These are phyloP conservation scores for Eueremaeus valkanovi DNA, from an alignment of 2,888 invertebrate species.

Conservation along the genomic window DNA sequence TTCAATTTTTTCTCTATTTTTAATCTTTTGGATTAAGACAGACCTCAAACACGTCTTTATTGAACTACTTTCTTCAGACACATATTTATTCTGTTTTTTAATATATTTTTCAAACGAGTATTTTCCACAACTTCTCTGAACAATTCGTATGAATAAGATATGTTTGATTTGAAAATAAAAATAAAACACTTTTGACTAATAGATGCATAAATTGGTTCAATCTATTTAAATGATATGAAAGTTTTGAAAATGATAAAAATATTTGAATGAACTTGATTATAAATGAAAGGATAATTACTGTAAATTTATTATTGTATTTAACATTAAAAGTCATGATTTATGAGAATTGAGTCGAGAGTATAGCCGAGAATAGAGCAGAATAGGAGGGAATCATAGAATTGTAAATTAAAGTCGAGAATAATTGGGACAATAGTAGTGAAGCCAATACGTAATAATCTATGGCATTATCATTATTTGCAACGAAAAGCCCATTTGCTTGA, in stretches of 20 bases:
- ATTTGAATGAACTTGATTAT: neutral
- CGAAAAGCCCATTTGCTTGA: slow-evolving; percentile 12
- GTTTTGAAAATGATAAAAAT: too few species aligned
- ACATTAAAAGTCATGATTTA: slow-evolving; percentile 6
- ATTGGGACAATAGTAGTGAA: slow-evolving; percentile 11
- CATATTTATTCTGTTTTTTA: neutral
- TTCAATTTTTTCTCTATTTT: neutral
- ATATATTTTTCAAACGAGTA: neutral
- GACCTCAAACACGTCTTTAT: neutral
- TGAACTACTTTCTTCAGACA: neutral
- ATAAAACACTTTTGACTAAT: too few species aligned
- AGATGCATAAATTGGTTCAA: too few species aligned
- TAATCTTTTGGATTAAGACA: neutral
- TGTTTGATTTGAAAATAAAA: too few species aligned
- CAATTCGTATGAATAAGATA: too few species aligned
- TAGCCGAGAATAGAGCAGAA: too few species aligned
- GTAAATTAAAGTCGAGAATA: slow-evolving; percentile 11
- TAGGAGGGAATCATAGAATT: too few species aligned
- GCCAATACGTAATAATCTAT: slow-evolving; percentile 20
- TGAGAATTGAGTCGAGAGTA: neutral
- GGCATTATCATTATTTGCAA: neutral
- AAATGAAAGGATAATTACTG: slow-evolving; percentile 18
- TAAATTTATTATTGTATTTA: slow-evolving; percentile 13
- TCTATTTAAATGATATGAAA: too few species aligned
- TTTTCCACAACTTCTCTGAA: too few species aligned